A percentile compares a stretch with the other conserved stretches of the same genome.
Evolutionary conservation across 2,113 vertebrate species (phyloP).

Genomic region (Limnothrissa miodon): DNA sequence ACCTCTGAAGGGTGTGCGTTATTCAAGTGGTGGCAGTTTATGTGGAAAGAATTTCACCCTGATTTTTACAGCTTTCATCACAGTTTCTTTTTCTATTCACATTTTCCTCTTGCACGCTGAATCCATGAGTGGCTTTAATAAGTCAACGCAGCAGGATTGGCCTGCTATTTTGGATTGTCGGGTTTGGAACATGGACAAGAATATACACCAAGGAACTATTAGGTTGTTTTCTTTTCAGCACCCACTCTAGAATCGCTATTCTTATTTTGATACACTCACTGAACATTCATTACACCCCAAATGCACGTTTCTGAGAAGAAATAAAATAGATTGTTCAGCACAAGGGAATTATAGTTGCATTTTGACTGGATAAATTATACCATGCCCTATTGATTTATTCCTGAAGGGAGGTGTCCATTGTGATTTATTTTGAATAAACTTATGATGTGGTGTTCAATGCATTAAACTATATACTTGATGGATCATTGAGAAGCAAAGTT

Average conservation of each 20-base stretch:
- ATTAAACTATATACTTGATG: not conserved
- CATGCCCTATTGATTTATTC: not conserved
- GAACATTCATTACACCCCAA: not conserved
- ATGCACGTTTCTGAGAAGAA: not conserved
- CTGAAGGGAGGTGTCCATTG: not conserved
- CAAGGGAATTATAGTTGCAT: not conserved
- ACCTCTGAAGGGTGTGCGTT: constrained; percentile 1
- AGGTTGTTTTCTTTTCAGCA: not conserved
- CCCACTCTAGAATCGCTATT: not conserved
- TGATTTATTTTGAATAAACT: not conserved
- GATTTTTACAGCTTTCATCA: constrained; percentile 38
- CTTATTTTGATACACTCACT: not conserved
- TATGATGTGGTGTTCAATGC: not conserved
- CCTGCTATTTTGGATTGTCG: not conserved
- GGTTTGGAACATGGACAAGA: not conserved
- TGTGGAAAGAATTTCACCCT: constrained; percentile 35
- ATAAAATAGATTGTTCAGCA: not conserved
- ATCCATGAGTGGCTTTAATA: constrained; percentile 36
- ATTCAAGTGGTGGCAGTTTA: constrained; percentile 29
- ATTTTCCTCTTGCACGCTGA: constrained; percentile 23
- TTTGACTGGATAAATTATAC: not conserved
- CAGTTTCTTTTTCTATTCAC: constrained; percentile 37
- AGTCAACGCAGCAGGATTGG: not conserved
- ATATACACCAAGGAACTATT: not conserved
- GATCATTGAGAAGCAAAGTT: not conserved